Evolutionary conservation across 2,888 invertebrate species (phyloP).

Genomic region (Darwinula stevensoni): DNA sequence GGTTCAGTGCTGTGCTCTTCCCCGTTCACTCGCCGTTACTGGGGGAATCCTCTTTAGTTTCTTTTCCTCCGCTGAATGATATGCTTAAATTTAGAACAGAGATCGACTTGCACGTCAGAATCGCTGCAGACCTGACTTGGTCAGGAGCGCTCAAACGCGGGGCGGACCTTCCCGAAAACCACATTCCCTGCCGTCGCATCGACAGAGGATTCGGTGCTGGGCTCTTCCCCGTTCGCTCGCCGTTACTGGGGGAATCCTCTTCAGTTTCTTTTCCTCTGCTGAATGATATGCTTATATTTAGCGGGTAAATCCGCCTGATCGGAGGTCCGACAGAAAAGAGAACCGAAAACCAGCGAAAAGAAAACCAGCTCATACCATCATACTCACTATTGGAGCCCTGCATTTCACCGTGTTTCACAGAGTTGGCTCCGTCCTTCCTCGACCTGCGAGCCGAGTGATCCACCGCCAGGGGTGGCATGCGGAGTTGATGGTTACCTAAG

Average conservation of each 20-base stretch:
- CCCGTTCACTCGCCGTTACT: too few relatives aligned
- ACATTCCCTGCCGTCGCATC: constrained; percentile 13
- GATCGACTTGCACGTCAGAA: too few relatives aligned
- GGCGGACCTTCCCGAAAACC: constrained; percentile 13
- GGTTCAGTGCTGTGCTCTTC: too few relatives aligned
- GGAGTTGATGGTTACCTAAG: neutral
- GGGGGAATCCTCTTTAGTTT: too few relatives aligned
- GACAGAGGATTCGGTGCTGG: constrained; percentile 15
- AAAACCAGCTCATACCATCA: constrained; percentile 11
- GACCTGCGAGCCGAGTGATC: neutral
- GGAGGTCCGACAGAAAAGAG: constrained; percentile 13
- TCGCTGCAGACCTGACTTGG: too few relatives aligned
- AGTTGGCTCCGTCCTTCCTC: neutral
- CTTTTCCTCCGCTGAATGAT: too few relatives aligned
- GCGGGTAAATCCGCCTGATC: constrained; percentile 17
- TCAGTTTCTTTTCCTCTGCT: constrained; percentile 23
- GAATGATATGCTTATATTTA: constrained; percentile 27
- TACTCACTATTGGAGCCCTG: constrained; percentile 15
- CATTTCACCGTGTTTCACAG: neutral
- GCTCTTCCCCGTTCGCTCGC: constrained; percentile 19
- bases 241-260: constrained; percentile 20
- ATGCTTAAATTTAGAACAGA: too few relatives aligned
- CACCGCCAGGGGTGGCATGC: neutral
- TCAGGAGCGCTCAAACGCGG: constrained; percentile 7
- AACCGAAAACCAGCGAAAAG: too few relatives aligned